Evolutionary conservation across 1,140 invertebrate species (phyloP), one percentile per base, ranked within the genome.

Genomic region (Brachionus angularis): DNA sequence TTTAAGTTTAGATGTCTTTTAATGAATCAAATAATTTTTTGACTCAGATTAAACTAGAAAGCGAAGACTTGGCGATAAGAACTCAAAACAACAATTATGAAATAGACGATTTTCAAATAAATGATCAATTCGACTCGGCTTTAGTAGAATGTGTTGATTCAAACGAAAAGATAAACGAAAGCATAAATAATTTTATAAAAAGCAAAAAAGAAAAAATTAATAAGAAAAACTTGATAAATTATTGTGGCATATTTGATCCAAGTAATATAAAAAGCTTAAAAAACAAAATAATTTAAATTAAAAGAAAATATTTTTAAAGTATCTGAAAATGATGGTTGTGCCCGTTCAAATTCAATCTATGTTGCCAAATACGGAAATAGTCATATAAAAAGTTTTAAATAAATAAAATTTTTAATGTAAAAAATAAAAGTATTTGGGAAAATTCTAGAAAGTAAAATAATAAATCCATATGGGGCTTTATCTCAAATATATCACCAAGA

Each of bases 321-420:
- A 8, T 47, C 62, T 18, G 62, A 67, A 12, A 67, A 5, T 47
- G 42, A n/a, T 33, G 62, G 62, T 10, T 46, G 42, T 33, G 62
- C 42, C 1, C 8, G 62, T 10, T 46, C 47, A 3, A 67, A 67
- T 4, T 67, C 62, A 46, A 67, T 67, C 25, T 67, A 67, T 46
- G 62, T 67, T 1, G 42, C 62, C 21, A 67, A 67, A 67, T 67
- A 47, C 16, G 62, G 47, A 50, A 67, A 67, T 18, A 67, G 62
- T 34, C 62, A 67, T 21, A 67, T 67, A 3, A 67, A 47, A 49
- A 67, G 62, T 67, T 34, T 31, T n/a, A 21, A 62, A 39, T 18
- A 23, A 21, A 46, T 23, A 21, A 36, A 1, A 18, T 42, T 34
- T 2, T 3, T n/a, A 34, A 27, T 39, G 14, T n/a, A 18, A 18